Percentiles rank a stretch among this genome's conserved stretches.
phyloP scores from a whole-genome alignment of 2,797 vertebrate genomes.

The Fratercula arctica region DNA sequence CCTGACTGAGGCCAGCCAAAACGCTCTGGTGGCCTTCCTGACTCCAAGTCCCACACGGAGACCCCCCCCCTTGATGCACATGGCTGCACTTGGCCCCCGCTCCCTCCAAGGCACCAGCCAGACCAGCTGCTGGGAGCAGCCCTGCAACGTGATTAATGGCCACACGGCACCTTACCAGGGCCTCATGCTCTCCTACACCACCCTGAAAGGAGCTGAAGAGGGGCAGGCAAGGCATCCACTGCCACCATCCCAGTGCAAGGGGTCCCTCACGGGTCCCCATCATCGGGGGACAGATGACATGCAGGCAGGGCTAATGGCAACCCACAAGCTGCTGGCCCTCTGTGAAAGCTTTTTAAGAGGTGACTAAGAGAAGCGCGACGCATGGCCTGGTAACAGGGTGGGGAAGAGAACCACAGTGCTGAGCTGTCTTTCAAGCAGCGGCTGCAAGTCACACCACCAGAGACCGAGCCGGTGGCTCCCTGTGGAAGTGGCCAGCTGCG shows the following conservation, averaged over 20 bases:
- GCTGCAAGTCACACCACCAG: not conserved
- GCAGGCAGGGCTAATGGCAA: not conserved
- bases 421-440: not conserved
- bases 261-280: not conserved
- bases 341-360: not conserved
- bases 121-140: not conserved
- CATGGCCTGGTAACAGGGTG: rapidly evolving
- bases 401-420: not conserved
- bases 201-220: not conserved
- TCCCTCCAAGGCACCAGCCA: not conserved
- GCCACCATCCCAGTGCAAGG: not conserved
- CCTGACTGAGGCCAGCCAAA: not conserved
- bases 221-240: not conserved
- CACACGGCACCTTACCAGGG: not conserved
- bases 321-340: rapidly evolving
- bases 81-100: rapidly evolving
- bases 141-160: not conserved
- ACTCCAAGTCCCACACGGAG: no score
- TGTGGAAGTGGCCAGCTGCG: not conserved
- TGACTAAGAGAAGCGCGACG: rapidly evolving
- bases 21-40: not conserved
- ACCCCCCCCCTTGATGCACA: rapidly evolving
- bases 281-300: not conserved
- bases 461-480: rapidly evolving
- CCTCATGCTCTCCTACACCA: not conserved